Conservation (phyloP, 2,888 invertebrate genomes). For the Teleiodes luculella region DNA sequence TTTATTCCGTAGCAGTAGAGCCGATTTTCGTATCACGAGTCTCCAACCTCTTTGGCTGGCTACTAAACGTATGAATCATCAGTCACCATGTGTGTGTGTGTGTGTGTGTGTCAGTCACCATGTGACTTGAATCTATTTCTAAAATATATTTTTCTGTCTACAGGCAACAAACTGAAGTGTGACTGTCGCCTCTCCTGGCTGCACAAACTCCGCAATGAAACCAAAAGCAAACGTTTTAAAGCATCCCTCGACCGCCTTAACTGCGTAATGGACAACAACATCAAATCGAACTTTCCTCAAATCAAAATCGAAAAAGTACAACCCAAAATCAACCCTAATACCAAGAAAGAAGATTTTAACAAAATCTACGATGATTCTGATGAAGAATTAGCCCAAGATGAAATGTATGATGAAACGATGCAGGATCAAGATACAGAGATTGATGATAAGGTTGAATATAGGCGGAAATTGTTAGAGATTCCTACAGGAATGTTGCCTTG, state of each 20-base stretch:
- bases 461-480: slow-evolving; percentile 58
- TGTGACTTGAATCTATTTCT: too few relatives aligned
- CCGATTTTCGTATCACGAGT: too few relatives aligned
- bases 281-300: slow-evolving; percentile 40
- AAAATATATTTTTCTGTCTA: slow-evolving; percentile 36
- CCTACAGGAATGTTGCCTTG: slow-evolving; percentile 62
- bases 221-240: slow-evolving; percentile 83
- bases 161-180: slow-evolving; percentile 90
- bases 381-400: slow-evolving; percentile 50
- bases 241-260: slow-evolving; percentile 82
- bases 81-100: too few relatives aligned
- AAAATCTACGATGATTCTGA: slow-evolving; percentile 55
- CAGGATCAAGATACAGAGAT: slow-evolving; percentile 60
- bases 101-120: too few relatives aligned
- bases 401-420: slow-evolving; percentile 63
- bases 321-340: slow-evolving; percentile 16
- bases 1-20: too few relatives aligned
- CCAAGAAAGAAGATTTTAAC: slow-evolving; percentile 29
- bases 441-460: slow-evolving; percentile 55
- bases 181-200: slow-evolving; percentile 91
- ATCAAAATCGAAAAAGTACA: slow-evolving; percentile 41
- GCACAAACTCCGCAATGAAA: slow-evolving; percentile 85
- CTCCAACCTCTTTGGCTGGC: too few relatives aligned
- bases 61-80: too few relatives aligned
- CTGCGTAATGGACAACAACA: slow-evolving; percentile 80